phyloP scores from a whole-genome alignment of 2,888 invertebrate species.

The Phyto melanocephala region DNA sequence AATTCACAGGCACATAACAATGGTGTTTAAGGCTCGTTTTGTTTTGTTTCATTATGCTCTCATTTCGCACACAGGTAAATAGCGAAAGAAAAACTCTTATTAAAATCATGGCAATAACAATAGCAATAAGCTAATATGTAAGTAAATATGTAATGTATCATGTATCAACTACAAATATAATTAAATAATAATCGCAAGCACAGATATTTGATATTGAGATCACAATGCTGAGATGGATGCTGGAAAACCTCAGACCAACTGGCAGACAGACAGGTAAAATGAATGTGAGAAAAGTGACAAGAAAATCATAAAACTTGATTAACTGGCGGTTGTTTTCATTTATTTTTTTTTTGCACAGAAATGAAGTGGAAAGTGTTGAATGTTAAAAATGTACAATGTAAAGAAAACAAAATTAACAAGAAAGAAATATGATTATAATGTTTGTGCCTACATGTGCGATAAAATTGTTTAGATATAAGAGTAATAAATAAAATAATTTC shows the following conservation, averaged over 20 bases:
- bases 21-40: constrained; percentile 22
- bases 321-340: constrained; percentile 31
- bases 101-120: constrained; percentile 36
- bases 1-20: constrained; percentile 59
- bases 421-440: constrained; percentile 9
- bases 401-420: constrained; percentile 13
- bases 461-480: constrained; percentile 9
- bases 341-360: neutral
- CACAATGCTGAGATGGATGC: neutral
- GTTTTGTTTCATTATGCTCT: constrained; percentile 20
- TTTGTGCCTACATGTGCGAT: constrained; percentile 25
- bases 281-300: neutral
- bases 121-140: constrained; percentile 16
- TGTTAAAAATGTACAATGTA: neutral
- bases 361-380: constrained; percentile 62
- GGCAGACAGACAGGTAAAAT: neutral
- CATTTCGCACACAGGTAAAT: neutral
- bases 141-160: constrained; percentile 17
- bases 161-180: constrained; percentile 54
- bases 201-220: constrained; percentile 57
- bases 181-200: constrained; percentile 44
- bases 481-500: constrained; percentile 40
- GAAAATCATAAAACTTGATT: constrained; percentile 45
- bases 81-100: constrained; percentile 18
- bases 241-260: neutral